Evolutionary conservation across 2,797 vertebrate species (phyloP), one percentile per base, ranked within the genome.

Genomic region (Rhadinocentrus ornatus): DNA sequence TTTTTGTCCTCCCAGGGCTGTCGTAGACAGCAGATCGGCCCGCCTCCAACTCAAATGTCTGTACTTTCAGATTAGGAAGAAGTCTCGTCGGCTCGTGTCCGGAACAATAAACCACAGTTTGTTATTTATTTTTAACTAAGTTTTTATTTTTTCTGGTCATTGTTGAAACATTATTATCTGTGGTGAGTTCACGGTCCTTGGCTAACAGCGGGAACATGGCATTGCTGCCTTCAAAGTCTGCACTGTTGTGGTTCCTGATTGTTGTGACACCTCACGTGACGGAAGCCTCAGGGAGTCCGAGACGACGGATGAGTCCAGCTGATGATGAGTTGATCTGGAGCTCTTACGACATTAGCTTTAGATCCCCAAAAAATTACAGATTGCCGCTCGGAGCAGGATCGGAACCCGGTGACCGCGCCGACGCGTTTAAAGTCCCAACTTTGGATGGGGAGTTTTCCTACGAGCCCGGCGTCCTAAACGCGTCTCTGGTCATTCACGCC

Each of bases 391-490:
- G 59, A 0, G 16, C 24, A 1, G 90, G 84, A 0, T 86, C 89
- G 12, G 91, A 94, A 35, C 95, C 95, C 0, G 92, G 94, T 0
- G 92, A 93, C 73, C 26, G 6, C 0, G 94, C 92, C 0, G 72
- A 63, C 0, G 74, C 82, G 1, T 95, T 95, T 59, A 84, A 46
- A 0, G 89, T 95, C 16, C 57, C 65, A 0, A 95, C 94, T 4
- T 80, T 95, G 78, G 85, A 89, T 24, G 94, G 94, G 1, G 81
- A 86, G 71, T 93, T 95, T 26, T 67, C 71, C 4, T 95, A 89
- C 78, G 66, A 73, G 5, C 89, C 88, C 10, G 85, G 74, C 0
- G 52, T 56, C 0, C 1, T 15, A 27, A 70, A 18, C 0, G 87
- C 73, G 0, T 81, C 92, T 0, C 53, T 95, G 34, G 41, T 95